Conservation (phyloP, 2,888 invertebrate species). For the Drosophila mettleri region DNA sequence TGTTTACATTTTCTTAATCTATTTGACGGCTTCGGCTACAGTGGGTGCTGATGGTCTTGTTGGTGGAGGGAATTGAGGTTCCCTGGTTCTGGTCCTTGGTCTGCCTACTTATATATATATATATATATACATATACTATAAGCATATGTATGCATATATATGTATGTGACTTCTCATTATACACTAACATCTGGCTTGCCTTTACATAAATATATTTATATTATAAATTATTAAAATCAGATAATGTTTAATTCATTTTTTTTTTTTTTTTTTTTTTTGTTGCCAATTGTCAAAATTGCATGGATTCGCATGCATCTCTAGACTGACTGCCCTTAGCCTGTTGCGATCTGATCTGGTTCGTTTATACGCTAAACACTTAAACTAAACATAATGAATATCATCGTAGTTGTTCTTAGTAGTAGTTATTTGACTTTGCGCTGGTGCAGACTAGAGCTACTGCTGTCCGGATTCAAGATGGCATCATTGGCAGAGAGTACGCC, state of each 20-base stretch:
- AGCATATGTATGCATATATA: no score
- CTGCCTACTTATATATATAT: constrained; percentile 11
- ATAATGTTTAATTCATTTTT: constrained; percentile 25
- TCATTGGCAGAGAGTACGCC: constrained; percentile 82
- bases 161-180: constrained; percentile 18
- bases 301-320: constrained; percentile 14
- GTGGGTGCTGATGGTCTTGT: constrained; percentile 37
- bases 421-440: constrained; percentile 85
- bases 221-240: constrained; percentile 47
- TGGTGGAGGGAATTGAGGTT: constrained; percentile 47
- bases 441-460: constrained; percentile 85
- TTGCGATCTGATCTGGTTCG: constrained; percentile 39
- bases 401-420: constrained; percentile 77
- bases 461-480: constrained; percentile 83
- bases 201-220: constrained; percentile 25
- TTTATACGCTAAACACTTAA: constrained; percentile 76
- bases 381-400: constrained; percentile 74
- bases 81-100: constrained; percentile 46
- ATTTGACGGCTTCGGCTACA: constrained; percentile 43
- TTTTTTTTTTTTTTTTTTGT: constrained; percentile 6
- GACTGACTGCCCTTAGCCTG: constrained; percentile 20
- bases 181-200: constrained; percentile 46
- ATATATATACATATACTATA: no score
- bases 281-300: constrained; percentile 32
- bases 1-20: constrained; percentile 21